Evolutionary conservation across 2,797 vertebrate species (phyloP), one percentile per base, ranked within the genome.

Genomic region (Sebastes elongatus): DNA sequence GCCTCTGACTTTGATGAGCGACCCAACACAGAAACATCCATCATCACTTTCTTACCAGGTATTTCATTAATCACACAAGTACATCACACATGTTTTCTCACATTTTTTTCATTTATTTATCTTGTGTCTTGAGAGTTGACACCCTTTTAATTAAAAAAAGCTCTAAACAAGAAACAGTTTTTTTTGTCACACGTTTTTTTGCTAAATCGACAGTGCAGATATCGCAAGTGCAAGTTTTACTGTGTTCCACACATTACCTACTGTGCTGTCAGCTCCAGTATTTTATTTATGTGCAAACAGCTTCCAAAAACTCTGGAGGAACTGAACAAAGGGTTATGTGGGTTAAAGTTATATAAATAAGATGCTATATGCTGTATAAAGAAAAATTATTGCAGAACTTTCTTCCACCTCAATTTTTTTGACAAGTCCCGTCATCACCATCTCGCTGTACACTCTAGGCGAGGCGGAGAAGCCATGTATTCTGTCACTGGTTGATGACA

Each of bases 1-100:
- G 96, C 93, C 94, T 94, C 93, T 61, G 98, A 99, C 94, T 99
- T 98, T 9, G 95, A 96, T 16, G 98, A 99, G 78, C 96, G 97
- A 33, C 97, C 98, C 18, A 98, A 99, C 94, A 98, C 97, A 3
- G 97, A 98, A 22, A 81, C 82, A 18, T 98, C 98, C 4, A 42
- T 94, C 85, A 82, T 99, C 90, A 96, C 95, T 4, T 99, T 99
- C 89, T 90, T 96, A 65, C 97, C 98, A 83, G 98, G 98, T 98
- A 95, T 86, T 84, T 71, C n/a, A 16, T 11, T n/a, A 11, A 67
- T 67, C 53, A 56, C 77, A 74, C 62, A 28, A 49, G 5, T 42
- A 10, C 32, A 55, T 60, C 22, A 68, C 55, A 61, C 25, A 6
- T 63, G 32, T 66, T 64, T 64, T 42, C 28, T 25, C 52, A 33